Percentiles rank a stretch among this genome's conserved stretches.
Evolutionary conservation across 2,797 vertebrate species (phyloP).

Genomic region (Meda fulgida): DNA sequence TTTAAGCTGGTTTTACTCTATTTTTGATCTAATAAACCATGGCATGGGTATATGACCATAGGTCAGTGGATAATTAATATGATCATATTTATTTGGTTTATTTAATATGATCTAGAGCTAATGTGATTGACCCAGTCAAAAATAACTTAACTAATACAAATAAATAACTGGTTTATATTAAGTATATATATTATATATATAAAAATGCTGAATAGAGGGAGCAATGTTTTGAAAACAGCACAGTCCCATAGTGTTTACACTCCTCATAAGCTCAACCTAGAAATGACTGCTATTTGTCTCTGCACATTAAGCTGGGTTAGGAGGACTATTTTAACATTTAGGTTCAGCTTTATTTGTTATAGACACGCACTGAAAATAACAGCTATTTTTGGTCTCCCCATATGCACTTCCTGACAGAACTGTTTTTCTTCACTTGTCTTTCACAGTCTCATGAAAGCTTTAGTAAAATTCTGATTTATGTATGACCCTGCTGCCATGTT

Average conservation of each 20-base stretch:
- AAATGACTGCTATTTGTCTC: neutral
- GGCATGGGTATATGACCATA: too few relatives aligned
- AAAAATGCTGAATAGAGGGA: neutral
- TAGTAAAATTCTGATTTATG: constrained; percentile 31
- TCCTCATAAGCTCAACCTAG: neutral
- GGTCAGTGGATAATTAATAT: too few relatives aligned
- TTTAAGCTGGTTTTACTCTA: neutral
- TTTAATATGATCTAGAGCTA: neutral
- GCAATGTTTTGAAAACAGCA: neutral
- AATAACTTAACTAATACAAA: too few relatives aligned
- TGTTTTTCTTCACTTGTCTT: neutral
- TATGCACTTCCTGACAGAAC: neutral
- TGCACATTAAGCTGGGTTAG: neutral
- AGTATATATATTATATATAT: too few relatives aligned
- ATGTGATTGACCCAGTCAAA: constrained; percentile 36
- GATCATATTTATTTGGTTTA: too few relatives aligned
- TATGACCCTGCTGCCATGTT: constrained; percentile 11
- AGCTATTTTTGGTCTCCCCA: neutral
- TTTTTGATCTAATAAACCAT: too few relatives aligned
- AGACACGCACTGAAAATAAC: neutral
- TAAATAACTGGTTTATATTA: too few relatives aligned
- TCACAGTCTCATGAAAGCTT: constrained; percentile 6
- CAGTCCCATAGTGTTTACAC: neutral
- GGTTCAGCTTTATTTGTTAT: neutral
- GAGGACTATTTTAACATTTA: neutral